Evolutionary conservation across 1,140 invertebrate genomes (phyloP).

Genomic region (Drosophila lini): DNA sequence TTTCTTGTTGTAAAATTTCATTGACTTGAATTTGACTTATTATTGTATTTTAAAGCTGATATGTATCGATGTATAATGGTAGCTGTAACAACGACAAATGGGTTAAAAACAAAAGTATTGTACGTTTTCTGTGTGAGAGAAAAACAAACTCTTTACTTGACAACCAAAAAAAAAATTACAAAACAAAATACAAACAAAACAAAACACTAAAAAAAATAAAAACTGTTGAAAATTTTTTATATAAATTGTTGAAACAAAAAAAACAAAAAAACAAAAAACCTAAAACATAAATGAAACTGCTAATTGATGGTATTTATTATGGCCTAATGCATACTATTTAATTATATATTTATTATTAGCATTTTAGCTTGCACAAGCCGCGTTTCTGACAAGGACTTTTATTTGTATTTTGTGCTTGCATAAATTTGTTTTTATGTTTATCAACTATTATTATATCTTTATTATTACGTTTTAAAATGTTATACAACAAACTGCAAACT

Average conservation of each 20-base stretch:
- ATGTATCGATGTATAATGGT: constrained; percentile 53
- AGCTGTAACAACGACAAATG: constrained; percentile 59
- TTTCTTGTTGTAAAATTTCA: constrained; percentile 74
- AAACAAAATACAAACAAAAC: constrained; percentile 53
- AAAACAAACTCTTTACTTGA: constrained; percentile 74
- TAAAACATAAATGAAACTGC: constrained; percentile 62
- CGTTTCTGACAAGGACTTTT: constrained; percentile 47
- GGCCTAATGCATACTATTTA: constrained; percentile 72
- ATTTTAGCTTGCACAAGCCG: constrained; percentile 67
- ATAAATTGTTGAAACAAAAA: constrained; percentile 69
- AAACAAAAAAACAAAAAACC: constrained; percentile 25
- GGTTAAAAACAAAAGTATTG: constrained; percentile 66
- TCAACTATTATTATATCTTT: constrained; percentile 60
- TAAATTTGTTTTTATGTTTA: constrained; percentile 76
- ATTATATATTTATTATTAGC: constrained; percentile 80
- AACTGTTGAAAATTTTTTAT: constrained; percentile 82
- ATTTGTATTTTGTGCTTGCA: constrained; percentile 69
- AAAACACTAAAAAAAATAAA: constrained; percentile 32
- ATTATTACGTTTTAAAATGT: constrained; percentile 78
- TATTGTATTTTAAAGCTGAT: constrained; percentile 58
- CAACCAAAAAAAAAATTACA: constrained; percentile 64
- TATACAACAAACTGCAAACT: constrained; percentile 68
- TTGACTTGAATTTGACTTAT: constrained; percentile 59
- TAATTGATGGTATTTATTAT: constrained; percentile 80
- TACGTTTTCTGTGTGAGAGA: constrained; percentile 76